A percentile compares a stretch with the other conserved stretches of the same genome.
These are phyloP conservation scores for Ochropleura leucogaster DNA, from an alignment of 2,888 invertebrate species.

Conservation along the genomic window DNA sequence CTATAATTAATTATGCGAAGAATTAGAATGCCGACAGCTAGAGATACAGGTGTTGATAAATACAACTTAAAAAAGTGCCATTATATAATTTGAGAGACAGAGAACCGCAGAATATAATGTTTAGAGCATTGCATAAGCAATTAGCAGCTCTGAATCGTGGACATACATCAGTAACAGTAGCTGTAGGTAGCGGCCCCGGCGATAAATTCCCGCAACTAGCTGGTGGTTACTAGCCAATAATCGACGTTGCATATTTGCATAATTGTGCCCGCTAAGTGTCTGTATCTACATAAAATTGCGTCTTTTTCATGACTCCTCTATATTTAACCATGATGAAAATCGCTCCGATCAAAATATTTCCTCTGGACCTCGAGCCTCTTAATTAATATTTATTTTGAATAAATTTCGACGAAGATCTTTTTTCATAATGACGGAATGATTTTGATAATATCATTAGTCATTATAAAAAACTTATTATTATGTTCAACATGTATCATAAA, in stretches of 20 bases:
- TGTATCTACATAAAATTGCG: constrained; percentile 89
- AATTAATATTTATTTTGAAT: constrained; percentile 74
- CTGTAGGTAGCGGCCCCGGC: constrained; percentile 64
- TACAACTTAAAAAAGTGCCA: constrained; percentile 30
- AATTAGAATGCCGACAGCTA: constrained; percentile 50
- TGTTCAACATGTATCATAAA: constrained; percentile 56
- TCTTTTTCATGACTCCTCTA: constrained; percentile 85
- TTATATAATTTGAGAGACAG: constrained; percentile 54
- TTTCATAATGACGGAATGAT: constrained; percentile 65
- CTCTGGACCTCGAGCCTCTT: constrained; percentile 65
- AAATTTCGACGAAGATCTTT: constrained; percentile 58
- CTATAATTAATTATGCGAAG: constrained; percentile 50
- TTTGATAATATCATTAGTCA: constrained; percentile 64
- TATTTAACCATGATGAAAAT: constrained; percentile 82
- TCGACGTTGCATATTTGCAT: constrained; percentile 87
- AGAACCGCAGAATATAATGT: constrained; percentile 46
- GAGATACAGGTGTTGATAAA: constrained; percentile 32
- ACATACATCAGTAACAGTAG: constrained; percentile 71
- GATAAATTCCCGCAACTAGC: constrained; percentile 86
- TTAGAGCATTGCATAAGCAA: constrained; percentile 67
- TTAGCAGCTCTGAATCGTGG: constrained; percentile 71
- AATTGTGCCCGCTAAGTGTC: constrained; percentile 87
- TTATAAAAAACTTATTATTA: constrained; percentile 55
- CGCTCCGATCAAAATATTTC: constrained; percentile 72
- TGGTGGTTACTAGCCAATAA: constrained; percentile 87